phyloP scores from a whole-genome alignment of 2,113 vertebrate species.

The Dryoscopus gambensis region DNA sequence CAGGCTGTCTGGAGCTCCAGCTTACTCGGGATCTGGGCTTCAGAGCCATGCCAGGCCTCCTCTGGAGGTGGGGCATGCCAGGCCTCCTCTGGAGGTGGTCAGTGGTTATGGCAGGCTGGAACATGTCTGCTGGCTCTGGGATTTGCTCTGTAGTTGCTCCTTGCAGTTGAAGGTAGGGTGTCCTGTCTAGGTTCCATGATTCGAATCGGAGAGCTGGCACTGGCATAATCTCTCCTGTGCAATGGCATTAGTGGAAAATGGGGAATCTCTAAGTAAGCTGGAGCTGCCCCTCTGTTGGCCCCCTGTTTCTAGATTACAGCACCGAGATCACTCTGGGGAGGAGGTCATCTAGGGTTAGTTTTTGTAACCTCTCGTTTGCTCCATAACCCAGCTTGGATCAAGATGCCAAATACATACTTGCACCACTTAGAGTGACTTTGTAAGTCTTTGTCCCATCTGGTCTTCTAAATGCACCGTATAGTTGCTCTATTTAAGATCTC shows the following conservation, averaged over 20 bases:
- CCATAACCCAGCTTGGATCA: neutral
- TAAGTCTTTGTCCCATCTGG: neutral
- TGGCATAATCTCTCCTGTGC: neutral
- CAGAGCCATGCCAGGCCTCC: neutral
- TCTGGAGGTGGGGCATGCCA: neutral
- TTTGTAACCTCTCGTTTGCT: neutral
- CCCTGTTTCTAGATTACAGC: neutral
- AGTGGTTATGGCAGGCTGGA: neutral
- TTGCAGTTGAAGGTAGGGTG: neutral
- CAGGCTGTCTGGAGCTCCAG: neutral
- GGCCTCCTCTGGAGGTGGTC: neutral
- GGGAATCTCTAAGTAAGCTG: neutral
- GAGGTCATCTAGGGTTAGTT: neutral
- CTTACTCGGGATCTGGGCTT: neutral
- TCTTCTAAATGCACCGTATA: neutral
- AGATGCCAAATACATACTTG: neutral
- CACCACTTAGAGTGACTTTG: neutral
- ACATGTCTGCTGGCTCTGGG: neutral
- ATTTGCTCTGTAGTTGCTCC: neutral
- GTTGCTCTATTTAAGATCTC: neutral
- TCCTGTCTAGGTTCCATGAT: neutral
- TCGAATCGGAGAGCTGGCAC: accelerated
- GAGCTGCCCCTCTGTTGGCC: neutral
- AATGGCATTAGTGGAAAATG: neutral
- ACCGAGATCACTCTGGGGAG: neutral